These are phyloP conservation scores for Sciurus niger DNA, from an alignment of 2,113 vertebrate genomes.

Conservation along the genomic window DNA sequence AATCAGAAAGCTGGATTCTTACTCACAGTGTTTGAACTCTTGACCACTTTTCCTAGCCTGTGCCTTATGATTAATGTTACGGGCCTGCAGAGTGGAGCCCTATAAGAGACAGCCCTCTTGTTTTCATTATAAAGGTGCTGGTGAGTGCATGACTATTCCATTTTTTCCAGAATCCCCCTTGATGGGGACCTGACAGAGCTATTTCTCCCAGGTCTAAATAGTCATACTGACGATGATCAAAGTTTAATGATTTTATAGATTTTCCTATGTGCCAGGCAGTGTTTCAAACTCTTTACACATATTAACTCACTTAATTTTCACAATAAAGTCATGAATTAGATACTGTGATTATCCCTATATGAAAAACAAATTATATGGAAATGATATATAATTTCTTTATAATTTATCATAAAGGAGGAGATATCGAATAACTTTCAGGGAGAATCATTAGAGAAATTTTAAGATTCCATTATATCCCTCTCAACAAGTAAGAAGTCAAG, in stretches of 20 bases:
- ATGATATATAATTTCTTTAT: background rate
- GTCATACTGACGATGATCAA: background rate
- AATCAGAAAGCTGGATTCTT: background rate
- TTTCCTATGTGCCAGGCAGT: background rate
- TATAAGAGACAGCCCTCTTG: background rate
- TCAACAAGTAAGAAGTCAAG: background rate
- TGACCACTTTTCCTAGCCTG: background rate
- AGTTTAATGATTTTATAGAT: background rate
- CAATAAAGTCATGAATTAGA: slow-evolving; percentile 1
- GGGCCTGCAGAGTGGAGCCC: background rate
- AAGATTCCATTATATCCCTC: slow-evolving; percentile 24
- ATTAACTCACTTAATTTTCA: background rate
- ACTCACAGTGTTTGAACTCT: background rate
- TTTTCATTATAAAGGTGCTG: background rate
- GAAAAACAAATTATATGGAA: background rate
- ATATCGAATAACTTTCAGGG: background rate
- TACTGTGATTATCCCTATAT: background rate
- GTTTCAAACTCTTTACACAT: background rate
- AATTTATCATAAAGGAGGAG: background rate
- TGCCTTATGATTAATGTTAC: background rate
- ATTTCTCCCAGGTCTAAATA: background rate
- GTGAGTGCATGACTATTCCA: background rate
- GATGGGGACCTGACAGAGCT: background rate
- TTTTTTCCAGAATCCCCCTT: background rate
- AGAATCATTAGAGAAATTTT: slow-evolving; percentile 43